Percentiles rank a stretch among this genome's conserved stretches.
phyloP scores from a whole-genome alignment of 53 echinoderm and acorn worm species.

The Holothuria leucospilota region DNA sequence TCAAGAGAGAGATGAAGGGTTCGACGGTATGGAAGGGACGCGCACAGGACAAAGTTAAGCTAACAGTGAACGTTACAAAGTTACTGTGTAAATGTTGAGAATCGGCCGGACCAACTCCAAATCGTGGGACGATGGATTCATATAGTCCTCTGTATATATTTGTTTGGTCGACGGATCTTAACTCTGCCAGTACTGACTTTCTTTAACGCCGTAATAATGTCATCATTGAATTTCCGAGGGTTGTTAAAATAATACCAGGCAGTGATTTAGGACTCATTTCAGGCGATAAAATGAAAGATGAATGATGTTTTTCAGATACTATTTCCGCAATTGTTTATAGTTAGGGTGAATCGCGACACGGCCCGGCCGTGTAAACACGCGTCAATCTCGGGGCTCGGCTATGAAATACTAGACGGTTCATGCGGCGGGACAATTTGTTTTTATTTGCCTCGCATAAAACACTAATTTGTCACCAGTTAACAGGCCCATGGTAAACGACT shows the following conservation, averaged over 20 bases:
- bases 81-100: too few species aligned
- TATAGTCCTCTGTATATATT: background rate
- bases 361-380: conserved; percentile 46
- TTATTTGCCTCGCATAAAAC: conserved; percentile 45
- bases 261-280: conserved; percentile 53
- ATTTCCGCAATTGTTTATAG: conserved; percentile 49
- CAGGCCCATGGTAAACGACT: conserved; percentile 30
- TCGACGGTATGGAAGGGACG: too few species aligned
- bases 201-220: conserved; percentile 34
- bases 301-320: conserved; percentile 44
- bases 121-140: background rate
- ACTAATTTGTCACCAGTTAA: conserved; percentile 50
- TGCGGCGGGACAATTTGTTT: conserved; percentile 46
- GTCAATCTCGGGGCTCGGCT: conserved; percentile 34
- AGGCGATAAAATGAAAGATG: conserved; percentile 46
- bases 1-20: too few species aligned
- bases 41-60: too few species aligned
- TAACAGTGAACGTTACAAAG: too few species aligned
- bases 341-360: conserved; percentile 39
- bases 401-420: background rate
- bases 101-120: too few species aligned
- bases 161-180: conserved; percentile 17
- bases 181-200: background rate
- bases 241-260: conserved; percentile 41
- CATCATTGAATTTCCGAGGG: conserved; percentile 45